These are phyloP conservation scores for Rhinophrynus dorsalis DNA, from an alignment of 2,797 vertebrate genomes.

Conservation along the genomic window DNA sequence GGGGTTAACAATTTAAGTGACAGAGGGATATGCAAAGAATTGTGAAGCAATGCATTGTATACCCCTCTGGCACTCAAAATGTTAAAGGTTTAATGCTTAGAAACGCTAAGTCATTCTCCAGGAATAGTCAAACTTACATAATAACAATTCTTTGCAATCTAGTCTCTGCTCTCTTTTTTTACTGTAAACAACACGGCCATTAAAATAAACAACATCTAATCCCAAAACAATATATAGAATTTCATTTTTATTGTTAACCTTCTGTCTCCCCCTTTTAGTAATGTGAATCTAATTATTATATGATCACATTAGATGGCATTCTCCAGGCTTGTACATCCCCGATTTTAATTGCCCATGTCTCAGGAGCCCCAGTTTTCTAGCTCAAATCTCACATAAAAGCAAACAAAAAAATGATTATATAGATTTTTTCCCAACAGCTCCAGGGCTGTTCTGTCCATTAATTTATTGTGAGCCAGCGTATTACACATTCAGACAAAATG, in stretches of 20 bases:
- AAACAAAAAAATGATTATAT: constrained; percentile 36
- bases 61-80: too few relatives aligned
- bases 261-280: not conserved
- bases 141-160: too few relatives aligned
- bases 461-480: constrained; percentile 37
- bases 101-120: too few relatives aligned
- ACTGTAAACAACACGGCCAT: not conserved
- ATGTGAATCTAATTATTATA: not conserved
- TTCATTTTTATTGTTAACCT: not conserved
- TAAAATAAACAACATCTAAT: not conserved
- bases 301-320: not conserved
- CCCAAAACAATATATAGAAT: not conserved
- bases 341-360: constrained; percentile 8
- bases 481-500: constrained; percentile 45
- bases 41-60: too few relatives aligned
- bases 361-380: not conserved
- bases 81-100: too few relatives aligned
- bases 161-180: not conserved
- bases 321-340: not conserved
- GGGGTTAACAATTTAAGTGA: too few relatives aligned
- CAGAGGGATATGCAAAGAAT: too few relatives aligned
- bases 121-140: too few relatives aligned
- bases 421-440: constrained; percentile 24
- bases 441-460: constrained; percentile 34
- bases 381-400: constrained; percentile 17